These are phyloP conservation scores for Eilema griseolum DNA, from an alignment of 2,888 invertebrate genomes.

Conservation along the genomic window DNA sequence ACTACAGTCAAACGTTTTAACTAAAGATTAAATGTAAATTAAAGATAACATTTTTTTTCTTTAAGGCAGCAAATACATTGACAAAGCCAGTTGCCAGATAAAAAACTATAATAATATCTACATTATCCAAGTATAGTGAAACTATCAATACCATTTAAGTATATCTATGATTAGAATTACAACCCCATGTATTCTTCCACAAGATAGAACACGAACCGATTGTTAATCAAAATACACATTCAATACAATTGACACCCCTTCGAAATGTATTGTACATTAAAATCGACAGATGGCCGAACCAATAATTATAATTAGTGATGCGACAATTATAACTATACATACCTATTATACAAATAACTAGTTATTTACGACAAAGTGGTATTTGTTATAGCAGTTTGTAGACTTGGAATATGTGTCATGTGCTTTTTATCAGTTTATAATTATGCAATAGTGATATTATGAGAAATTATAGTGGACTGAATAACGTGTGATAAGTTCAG, in stretches of 20 bases:
- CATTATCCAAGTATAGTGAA: neutral
- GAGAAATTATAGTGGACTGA: slow-evolving; percentile 10
- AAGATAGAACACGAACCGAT: slow-evolving; percentile 31
- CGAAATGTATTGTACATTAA: slow-evolving; percentile 62
- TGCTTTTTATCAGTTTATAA: slow-evolving; percentile 27
- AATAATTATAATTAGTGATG: slow-evolving; percentile 38
- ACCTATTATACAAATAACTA: slow-evolving; percentile 13
- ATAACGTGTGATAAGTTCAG: slow-evolving; percentile 36
- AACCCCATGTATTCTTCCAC: slow-evolving; percentile 24
- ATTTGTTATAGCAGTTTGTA: slow-evolving; percentile 33
- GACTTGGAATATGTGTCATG: slow-evolving; percentile 53
- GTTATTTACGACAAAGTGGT: slow-evolving; percentile 40
- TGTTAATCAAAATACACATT: slow-evolving; percentile 41
- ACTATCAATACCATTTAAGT: slow-evolving; percentile 4
- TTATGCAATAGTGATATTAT: slow-evolving; percentile 14
- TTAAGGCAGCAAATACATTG: neutral
- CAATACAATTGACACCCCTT: slow-evolving; percentile 51
- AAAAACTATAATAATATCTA: too few relatives aligned
- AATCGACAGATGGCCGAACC: slow-evolving; percentile 74
- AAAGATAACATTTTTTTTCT: neutral
- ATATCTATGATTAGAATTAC: slow-evolving; percentile 36
- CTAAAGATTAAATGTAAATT: slow-evolving; percentile 5
- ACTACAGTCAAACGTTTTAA: slow-evolving; percentile 1
- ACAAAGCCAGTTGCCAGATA: neutral
- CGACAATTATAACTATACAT: slow-evolving; percentile 22